Evolutionary conservation across 2,888 invertebrate species (phyloP).

Genomic region (Cistogaster globosa): DNA sequence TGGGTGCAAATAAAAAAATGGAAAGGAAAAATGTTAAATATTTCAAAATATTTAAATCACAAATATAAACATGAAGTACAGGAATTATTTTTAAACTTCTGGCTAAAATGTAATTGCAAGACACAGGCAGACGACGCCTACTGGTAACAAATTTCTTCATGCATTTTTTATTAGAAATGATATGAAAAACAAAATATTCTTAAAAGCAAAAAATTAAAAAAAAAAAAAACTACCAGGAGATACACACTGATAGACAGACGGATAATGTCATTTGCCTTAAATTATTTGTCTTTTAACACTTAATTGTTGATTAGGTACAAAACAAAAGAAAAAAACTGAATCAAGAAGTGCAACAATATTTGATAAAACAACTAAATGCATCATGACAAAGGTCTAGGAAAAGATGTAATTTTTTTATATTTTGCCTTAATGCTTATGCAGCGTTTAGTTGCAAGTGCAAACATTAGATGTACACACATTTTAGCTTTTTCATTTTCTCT

Average conservation of each 20-base stretch:
- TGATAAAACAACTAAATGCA: conserved; percentile 15
- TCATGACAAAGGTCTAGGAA: conserved; percentile 57
- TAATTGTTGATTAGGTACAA: conserved; percentile 67
- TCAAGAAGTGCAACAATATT: conserved; percentile 57
- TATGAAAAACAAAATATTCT: conserved; percentile 13
- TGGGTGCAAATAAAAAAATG: conserved; percentile 25
- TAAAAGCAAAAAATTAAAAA: conserved; percentile 13
- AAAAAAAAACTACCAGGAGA: conserved; percentile 26
- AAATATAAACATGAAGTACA: conserved; percentile 39
- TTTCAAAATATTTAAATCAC: conserved; percentile 49
- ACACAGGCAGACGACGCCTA: conserved; percentile 44
- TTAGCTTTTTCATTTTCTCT: conserved; percentile 10
- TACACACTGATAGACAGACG: conserved; percentile 41
- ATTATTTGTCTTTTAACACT: conserved; percentile 69
- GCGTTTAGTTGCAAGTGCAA: conserved; percentile 45
- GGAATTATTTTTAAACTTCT: conserved; percentile 43
- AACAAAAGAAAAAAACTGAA: conserved; percentile 13
- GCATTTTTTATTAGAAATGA: not conserved
- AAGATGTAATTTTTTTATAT: conserved; percentile 46
- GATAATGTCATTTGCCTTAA: conserved; percentile 59
- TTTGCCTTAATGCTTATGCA: conserved; percentile 37
- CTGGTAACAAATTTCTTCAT: conserved; percentile 9
- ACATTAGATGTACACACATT: conserved; percentile 44
- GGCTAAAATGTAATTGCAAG: conserved; percentile 35
- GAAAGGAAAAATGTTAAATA: conserved; percentile 25